Percentiles rank a stretch among this genome's conserved stretches.
These are phyloP conservation scores for Spondyliosoma cantharus DNA, from an alignment of 2,797 vertebrate genomes.

Conservation along the genomic window DNA sequence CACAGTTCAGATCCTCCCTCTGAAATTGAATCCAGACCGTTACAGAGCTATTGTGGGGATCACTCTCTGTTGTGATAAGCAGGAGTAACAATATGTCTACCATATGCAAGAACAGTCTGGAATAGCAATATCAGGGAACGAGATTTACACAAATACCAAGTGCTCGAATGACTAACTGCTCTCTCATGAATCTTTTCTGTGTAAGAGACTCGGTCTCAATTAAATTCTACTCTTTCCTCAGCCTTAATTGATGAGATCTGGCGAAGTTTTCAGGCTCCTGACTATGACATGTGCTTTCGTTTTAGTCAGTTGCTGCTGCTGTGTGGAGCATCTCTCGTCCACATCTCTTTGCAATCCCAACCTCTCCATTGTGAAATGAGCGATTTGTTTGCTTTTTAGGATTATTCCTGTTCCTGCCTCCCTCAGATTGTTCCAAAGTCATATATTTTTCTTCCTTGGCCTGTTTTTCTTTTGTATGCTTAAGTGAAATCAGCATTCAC, in stretches of 20 bases:
- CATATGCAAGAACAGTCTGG: constrained; percentile 33
- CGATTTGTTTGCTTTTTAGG: too few relatives aligned
- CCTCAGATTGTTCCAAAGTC: background rate
- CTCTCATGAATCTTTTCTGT: constrained; percentile 1
- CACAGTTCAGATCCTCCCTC: constrained; percentile 23
- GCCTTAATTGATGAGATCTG: constrained; percentile 10
- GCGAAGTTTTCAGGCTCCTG: constrained; percentile 9
- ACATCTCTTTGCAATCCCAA: background rate
- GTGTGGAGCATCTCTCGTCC: background rate
- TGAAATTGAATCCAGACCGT: constrained; percentile 57
- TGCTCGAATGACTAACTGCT: constrained; percentile 25
- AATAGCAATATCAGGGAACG: constrained; percentile 15
- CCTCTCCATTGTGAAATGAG: background rate
- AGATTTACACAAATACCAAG: constrained; percentile 30
- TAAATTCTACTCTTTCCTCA: background rate
- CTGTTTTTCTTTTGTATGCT: background rate
- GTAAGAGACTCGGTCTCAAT: constrained; percentile 2
- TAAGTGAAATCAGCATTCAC: background rate
- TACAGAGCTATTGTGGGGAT: constrained; percentile 33
- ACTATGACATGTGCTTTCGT: constrained; percentile 39
- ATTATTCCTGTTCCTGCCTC: too few relatives aligned
- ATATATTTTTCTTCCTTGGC: background rate
- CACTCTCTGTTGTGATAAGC: constrained; percentile 60
- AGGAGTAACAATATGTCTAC: constrained; percentile 36
- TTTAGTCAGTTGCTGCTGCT: constrained; percentile 1